Evolutionary conservation across 1,140 invertebrate genomes (phyloP).

Genomic region (Pristionchus pacificus): DNA sequence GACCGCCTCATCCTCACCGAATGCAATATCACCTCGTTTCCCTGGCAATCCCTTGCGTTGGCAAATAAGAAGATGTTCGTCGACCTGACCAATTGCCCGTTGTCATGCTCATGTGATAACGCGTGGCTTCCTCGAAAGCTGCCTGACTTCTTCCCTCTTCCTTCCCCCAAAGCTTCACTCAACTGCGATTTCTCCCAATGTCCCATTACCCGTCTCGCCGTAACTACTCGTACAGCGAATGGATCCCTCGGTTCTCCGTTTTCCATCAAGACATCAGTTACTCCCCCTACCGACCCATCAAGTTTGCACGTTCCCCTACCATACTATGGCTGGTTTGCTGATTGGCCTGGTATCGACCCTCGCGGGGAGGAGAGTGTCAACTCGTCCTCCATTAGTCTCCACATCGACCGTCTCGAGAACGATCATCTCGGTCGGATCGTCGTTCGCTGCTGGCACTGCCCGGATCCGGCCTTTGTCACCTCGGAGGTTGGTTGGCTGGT

Average conservation of each 20-base stretch:
- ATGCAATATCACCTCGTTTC: neutral
- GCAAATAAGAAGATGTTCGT: too few relatives aligned
- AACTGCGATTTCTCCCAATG: neutral
- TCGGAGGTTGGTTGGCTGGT: slow-evolving; percentile 25
- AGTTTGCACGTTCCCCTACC: neutral
- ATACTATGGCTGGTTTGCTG: neutral
- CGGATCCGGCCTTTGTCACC: slow-evolving; percentile 8
- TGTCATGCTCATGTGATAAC: slow-evolving; percentile 10
- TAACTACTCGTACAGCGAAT: neutral
- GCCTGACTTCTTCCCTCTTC: neutral
- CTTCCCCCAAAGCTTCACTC: neutral
- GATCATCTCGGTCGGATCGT: slow-evolving; percentile 23
- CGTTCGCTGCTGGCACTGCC: slow-evolving; percentile 30
- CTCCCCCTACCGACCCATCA: neutral
- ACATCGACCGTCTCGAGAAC: slow-evolving; percentile 5
- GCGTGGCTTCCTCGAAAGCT: neutral
- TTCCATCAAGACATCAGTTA: neutral
- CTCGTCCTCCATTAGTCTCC: neutral
- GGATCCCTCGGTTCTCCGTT: neutral
- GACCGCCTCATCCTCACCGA: neutral
- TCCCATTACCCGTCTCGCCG: neutral
- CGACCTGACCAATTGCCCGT: slow-evolving; percentile 9
- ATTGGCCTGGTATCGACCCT: neutral
- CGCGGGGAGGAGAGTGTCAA: slow-evolving; percentile 8
- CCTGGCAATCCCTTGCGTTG: slow-evolving; percentile 9